phyloP scores from a whole-genome alignment of 2,113 vertebrate species.

The Mesitornis unicolor region DNA sequence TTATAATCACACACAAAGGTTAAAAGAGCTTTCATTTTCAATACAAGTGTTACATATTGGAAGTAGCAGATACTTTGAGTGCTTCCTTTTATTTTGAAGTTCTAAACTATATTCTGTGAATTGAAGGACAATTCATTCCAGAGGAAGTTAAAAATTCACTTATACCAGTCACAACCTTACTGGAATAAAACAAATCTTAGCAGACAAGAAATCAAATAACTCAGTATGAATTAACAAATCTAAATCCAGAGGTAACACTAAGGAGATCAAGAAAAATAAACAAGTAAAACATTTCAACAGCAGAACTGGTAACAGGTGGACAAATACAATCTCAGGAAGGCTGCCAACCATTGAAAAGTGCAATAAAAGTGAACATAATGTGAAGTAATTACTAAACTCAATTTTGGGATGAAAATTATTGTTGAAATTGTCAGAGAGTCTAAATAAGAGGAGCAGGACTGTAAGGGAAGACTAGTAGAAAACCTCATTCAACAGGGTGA shows the following conservation, averaged over 20 bases:
- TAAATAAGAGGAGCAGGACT: background rate
- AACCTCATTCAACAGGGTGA: background rate
- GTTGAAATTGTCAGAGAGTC: background rate
- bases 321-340: background rate
- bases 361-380: background rate
- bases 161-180: background rate
- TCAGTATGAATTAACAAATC: conserved; percentile 11
- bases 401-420: background rate
- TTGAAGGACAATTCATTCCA: background rate
- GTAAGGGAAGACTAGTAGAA: background rate
- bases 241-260: conserved; percentile 39
- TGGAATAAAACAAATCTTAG: conserved; percentile 7
- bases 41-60: background rate
- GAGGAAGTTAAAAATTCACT: background rate
- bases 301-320: conserved; percentile 27
- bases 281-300: background rate
- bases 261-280: conserved; percentile 26
- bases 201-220: conserved; percentile 61
- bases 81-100: background rate
- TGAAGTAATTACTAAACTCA: conserved; percentile 15
- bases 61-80: background rate
- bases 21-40: background rate
- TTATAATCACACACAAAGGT: background rate
- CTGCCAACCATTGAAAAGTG: background rate
- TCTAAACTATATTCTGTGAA: background rate